Evolutionary conservation across 2,113 vertebrate species (phyloP).

Genomic region (Phalacrocorax aristotelis): DNA sequence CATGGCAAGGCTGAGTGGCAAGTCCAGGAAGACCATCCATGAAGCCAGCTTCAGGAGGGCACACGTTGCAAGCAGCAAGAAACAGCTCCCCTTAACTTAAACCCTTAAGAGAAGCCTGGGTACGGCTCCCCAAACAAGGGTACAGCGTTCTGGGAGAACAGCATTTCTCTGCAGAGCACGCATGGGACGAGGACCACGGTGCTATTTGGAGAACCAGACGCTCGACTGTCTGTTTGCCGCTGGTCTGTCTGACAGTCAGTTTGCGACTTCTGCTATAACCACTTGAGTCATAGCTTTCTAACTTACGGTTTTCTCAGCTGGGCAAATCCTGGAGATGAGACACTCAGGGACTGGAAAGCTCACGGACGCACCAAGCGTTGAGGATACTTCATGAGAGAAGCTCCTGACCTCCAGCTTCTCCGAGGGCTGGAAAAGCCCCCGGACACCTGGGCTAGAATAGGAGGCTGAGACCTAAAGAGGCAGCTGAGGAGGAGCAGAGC

Average conservation of each 20-base stretch:
- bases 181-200: fast-evolving
- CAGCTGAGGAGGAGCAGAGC: not conserved
- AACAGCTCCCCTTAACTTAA: not conserved
- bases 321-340: not conserved
- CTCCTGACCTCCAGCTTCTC: not conserved
- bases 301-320: not conserved
- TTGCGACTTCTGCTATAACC: not conserved
- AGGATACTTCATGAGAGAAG: not conserved
- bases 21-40: fast-evolving
- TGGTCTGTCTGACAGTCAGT: too few relatives aligned
- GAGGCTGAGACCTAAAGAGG: not conserved
- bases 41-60: not conserved
- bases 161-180: not conserved
- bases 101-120: not conserved
- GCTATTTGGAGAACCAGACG: not conserved
- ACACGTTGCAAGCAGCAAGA: not conserved
- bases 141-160: not conserved
- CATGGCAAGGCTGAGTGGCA: not conserved
- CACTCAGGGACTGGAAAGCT: not conserved
- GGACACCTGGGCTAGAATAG: fast-evolving
- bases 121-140: not conserved
- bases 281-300: not conserved
- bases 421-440: not conserved
- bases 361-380: fast-evolving
- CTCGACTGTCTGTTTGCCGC: not conserved